A percentile compares a stretch with the other conserved stretches of the same genome.
These are phyloP conservation scores for Reticulitermes speratus DNA, from an alignment of 1,140 invertebrate genomes.

Conservation along the genomic window DNA sequence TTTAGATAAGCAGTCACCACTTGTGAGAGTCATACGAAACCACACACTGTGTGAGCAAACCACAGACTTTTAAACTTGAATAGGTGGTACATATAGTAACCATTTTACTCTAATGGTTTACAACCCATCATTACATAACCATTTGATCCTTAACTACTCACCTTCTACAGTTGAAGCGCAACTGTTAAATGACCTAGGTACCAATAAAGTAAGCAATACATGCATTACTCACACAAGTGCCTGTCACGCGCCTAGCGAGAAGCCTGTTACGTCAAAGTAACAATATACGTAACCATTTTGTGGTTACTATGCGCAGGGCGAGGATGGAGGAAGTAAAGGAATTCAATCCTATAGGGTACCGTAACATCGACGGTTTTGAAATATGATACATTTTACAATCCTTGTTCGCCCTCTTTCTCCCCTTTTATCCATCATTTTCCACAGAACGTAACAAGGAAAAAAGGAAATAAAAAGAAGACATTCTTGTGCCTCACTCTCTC, in stretches of 20 bases:
- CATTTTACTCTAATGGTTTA: too few relatives aligned
- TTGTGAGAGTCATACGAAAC: too few relatives aligned
- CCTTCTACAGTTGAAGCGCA: too few relatives aligned
- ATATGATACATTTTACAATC: slow-evolving; percentile 17
- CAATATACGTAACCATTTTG: not conserved
- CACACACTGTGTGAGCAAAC: too few relatives aligned
- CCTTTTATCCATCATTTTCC: not conserved
- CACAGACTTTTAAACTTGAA: too few relatives aligned
- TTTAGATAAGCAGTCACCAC: too few relatives aligned
- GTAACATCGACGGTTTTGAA: not conserved
- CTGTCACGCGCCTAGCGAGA: not conserved
- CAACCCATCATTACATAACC: too few relatives aligned
- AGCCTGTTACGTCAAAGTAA: not conserved
- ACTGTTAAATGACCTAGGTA: too few relatives aligned
- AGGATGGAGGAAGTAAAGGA: not conserved
- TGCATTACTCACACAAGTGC: too few relatives aligned
- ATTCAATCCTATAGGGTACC: not conserved
- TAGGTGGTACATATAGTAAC: too few relatives aligned
- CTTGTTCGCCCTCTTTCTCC: not conserved
- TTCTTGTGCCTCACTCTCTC: not conserved
- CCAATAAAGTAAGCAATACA: too few relatives aligned
- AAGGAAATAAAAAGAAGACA: not conserved
- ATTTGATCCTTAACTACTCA: too few relatives aligned
- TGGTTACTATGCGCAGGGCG: not conserved
- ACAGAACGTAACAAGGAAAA: not conserved